Base-by-base conservation (phyloP, 2,113 vertebrate genomes). In the Arizona elegans region DNA sequence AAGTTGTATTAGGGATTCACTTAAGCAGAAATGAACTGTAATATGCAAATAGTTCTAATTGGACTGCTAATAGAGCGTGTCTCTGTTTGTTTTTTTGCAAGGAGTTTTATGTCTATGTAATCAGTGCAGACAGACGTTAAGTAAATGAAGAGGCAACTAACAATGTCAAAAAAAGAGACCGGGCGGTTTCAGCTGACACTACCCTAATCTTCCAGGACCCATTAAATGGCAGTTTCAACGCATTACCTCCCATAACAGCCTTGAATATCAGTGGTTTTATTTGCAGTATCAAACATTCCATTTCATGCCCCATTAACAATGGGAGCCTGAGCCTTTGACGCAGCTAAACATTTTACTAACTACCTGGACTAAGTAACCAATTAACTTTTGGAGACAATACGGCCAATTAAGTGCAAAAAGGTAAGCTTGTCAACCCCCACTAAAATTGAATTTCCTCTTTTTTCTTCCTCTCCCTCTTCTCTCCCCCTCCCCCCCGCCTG, bases 181-280 rank as follows among this genome's bases (percentile, higher is more conserved):
- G 97, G 99, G 98, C 98, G 98, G 99, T 99, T 99, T 98, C 99
- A 98, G 99, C 98, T 99, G 99, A 99, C 99, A 99, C 99, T 99
- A 99, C 98, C 99, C 99, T 99, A 99, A 99, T 99, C 99, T 99
- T 99, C 98, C 97, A 99, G 98, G 99, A 99, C 99, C 99, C 99
- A 99, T 99, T 99, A 99, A 99, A 99, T 99, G 98, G 99, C 99
- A 99, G 98, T 99, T 99, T 99, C 98, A 98, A 99, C 98, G 98
- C 99, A 99, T 99, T 99, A 99, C 99, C 99, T 99, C 99, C 99
- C 98, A 99, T 99, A 99, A 99, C 99, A 99, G 99, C 99, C 99
- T 99, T 99, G 99, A 99, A 99, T 99, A 99, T 99, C 99, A 99
- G 99, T 99, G 99, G 99, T 99, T 99, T 99, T 99, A 99, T 99